Percentiles rank a stretch among this genome's conserved stretches.
Conservation (phyloP, 1,140 invertebrate species). For the Adelges cooleyi region DNA sequence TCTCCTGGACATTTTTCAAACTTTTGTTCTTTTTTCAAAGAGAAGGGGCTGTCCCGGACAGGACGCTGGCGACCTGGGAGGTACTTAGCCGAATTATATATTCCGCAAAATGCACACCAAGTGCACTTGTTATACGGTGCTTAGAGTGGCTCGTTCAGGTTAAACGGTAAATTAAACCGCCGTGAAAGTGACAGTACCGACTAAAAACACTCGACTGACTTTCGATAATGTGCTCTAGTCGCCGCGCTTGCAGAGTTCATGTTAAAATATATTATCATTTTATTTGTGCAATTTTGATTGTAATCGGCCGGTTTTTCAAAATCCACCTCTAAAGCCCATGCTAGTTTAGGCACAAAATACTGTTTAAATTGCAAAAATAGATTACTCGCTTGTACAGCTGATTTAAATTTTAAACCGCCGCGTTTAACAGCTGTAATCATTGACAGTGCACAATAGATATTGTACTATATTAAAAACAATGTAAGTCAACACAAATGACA, state of each 20-base stretch:
- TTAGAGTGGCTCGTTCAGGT: conserved; percentile 6
- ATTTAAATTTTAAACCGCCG: too few relatives aligned
- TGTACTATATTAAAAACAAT: too few relatives aligned
- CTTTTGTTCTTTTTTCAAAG: conserved; percentile 18
- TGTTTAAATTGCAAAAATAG: too few relatives aligned
- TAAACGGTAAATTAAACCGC: conserved; percentile 27
- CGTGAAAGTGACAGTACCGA: conserved; percentile 24
- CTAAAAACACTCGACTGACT: conserved; percentile 17
- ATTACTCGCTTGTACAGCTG: too few relatives aligned
- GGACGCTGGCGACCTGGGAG: conserved; percentile 9
- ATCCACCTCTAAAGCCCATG: too few relatives aligned
- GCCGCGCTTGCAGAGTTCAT: background rate
- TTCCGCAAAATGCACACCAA: conserved; percentile 2
- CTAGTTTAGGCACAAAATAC: too few relatives aligned
- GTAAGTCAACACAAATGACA: too few relatives aligned
- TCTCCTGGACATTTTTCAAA: conserved; percentile 1
- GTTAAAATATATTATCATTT: too few relatives aligned
- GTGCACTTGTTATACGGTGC: conserved; percentile 16
- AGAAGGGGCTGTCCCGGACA: conserved; percentile 7
- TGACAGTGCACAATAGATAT: too few relatives aligned
- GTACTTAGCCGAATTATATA: conserved; percentile 25
- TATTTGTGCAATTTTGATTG: too few relatives aligned
- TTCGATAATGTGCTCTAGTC: conserved; percentile 7
- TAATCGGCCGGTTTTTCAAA: too few relatives aligned
- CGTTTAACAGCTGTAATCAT: too few relatives aligned